Conservation (phyloP, 2,113 vertebrate species). For the Marmota flaviventris region DNA sequence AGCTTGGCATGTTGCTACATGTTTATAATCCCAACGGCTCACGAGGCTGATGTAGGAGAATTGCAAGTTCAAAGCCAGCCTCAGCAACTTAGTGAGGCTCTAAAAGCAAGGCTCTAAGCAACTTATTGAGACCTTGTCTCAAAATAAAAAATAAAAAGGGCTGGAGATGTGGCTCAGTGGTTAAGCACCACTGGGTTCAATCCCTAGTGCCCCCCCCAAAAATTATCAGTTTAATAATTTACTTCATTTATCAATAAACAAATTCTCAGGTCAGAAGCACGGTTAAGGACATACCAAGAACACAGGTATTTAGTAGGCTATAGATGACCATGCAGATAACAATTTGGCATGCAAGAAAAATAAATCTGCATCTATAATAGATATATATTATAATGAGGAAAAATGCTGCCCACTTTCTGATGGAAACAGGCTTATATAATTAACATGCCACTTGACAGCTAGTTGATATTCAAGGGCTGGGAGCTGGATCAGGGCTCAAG, state of each 20-base stretch:
- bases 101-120: too few relatives aligned
- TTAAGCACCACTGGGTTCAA: too few relatives aligned
- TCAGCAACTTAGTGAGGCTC: too few relatives aligned
- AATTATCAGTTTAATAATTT: background rate
- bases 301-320: background rate
- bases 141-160: too few relatives aligned
- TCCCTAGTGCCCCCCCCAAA: too few relatives aligned
- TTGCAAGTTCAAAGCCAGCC: too few relatives aligned
- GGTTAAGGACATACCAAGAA: background rate
- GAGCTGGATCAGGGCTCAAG: background rate
- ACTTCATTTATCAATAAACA: conserved; percentile 42
- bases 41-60: too few relatives aligned
- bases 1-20: too few relatives aligned
- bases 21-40: too few relatives aligned
- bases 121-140: too few relatives aligned
- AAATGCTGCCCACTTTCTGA: background rate
- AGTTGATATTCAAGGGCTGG: background rate
- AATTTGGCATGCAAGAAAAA: background rate
- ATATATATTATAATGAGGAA: background rate
- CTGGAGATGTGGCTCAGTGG: too few relatives aligned
- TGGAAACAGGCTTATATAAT: background rate
- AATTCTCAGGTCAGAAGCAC: background rate
- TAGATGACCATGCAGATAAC: background rate
- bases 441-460: background rate
- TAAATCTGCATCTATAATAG: background rate